Base-by-base conservation (phyloP, 2,113 vertebrate genomes). In the Sula dactylatra region DNA sequence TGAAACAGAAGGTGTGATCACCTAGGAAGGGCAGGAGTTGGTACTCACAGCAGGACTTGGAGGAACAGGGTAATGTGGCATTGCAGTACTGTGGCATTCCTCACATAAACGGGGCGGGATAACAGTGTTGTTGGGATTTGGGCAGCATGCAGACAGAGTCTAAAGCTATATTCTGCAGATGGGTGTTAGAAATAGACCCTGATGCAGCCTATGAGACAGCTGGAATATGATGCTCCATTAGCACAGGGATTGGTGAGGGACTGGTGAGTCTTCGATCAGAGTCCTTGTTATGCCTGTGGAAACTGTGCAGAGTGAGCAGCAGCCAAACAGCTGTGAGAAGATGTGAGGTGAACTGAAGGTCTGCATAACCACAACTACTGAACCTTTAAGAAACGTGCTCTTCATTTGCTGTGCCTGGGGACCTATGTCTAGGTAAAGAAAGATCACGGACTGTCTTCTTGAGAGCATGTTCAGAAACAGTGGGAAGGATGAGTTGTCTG, bases 191-290 rank as follows among this genome's bases (percentile, higher is more conserved):
- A 69, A 56, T 29, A 81, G 47, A 88, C 8, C 26, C 31, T 1
- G 2, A 12, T 61, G 52, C 47, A 94, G 40, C 52, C 54, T 47
- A 2, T 0, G 4, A 44, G 59, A 29, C 44, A 61, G 40, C 17
- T 77, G 44, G 59, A 73, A 67, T 0, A 0, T 1, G 3, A 9
- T 0, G 1, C 47, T 79, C n/a, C 22, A 10, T 42, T 56, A 54
- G 40, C 45, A 17, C 64, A 61, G 56, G 9, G n/a, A n/a, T 62
- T 36, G 14, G 59, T 40, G 49, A 74, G 24, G 20, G 8, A 38
- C 27, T 42, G 74, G 40, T 36, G 58, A 67, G 56, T 25, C 83
- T 86, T 66, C 0, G 0, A 2, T 11, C 13, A 18, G n/a, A 67
- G 25, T 8, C 45, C 16, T 47, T 47, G 11, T 47, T 70, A 13